Base-by-base conservation (phyloP, 2,888 invertebrate genomes). In the Cerastoderma edule region DNA sequence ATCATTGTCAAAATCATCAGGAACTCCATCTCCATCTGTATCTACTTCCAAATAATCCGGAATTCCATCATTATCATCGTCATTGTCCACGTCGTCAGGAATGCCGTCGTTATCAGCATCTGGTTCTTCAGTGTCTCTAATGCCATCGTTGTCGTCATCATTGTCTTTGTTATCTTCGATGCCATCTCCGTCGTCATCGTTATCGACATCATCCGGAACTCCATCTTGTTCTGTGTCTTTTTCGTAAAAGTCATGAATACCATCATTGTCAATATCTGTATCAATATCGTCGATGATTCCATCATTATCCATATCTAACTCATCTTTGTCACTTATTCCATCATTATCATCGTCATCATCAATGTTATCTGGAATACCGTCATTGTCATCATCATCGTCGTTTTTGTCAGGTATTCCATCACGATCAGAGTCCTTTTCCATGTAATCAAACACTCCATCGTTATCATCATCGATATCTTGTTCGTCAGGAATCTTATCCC, bases 401-500 rank as follows among this genome's bases (percentile, higher is more conserved):
- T 81, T 39, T 83, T 64, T 78, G 67, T 85, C 83, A 10, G 76
- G 83, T 22, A 85, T 82, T 8, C 87, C 88, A 54, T 87, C 87
- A 27, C 76, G 86, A 80, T 90, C 87, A 70, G 78, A 89, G 78
- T 85, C 80, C 50, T 86, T 83, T 82, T 91, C 90, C 30, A 80
- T 75, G 64, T 87, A 24, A 73, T 91, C 90, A 4, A 88, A 88
- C 30, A 91, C 86, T 13, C 91, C 91, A 76, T 91, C 88, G 10
- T 87, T 86, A 44, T 90, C 89, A 10, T 90, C 90, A 75, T 91
- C 88, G 2, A 85, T 85, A 80, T 91, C 89, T 54, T 67, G 72
- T 28, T 88, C 57, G 63, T 87, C 85, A 19, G 77, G 88, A 64
- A 87, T 83, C 24, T 88, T 88, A 74, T 89, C 89, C 44, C 84